These are phyloP conservation scores for Spodoptera frugiperda DNA, from an alignment of 1,140 invertebrate species.

Conservation along the genomic window DNA sequence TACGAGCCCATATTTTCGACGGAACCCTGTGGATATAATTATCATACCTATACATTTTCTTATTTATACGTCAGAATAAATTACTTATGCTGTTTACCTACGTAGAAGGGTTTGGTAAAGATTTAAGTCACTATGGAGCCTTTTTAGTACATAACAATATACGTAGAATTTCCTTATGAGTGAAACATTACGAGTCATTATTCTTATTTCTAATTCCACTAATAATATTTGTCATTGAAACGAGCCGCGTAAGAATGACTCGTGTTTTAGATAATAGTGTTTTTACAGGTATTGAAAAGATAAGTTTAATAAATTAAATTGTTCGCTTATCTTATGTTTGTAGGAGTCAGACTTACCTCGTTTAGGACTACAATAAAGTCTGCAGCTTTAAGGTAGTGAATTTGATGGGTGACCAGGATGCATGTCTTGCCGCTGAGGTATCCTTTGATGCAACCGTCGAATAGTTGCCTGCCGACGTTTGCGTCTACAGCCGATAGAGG, in stretches of 20 bases:
- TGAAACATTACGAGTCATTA: too few species aligned
- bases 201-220: not conserved
- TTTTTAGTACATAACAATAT: too few species aligned
- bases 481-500: slow-evolving; percentile 93
- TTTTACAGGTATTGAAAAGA: slow-evolving; percentile 28
- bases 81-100: too few species aligned
- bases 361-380: slow-evolving; percentile 92
- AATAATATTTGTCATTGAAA: not conserved
- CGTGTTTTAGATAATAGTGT: slow-evolving; percentile 2
- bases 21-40: slow-evolving; percentile 76
- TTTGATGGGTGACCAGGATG: slow-evolving; percentile 94
- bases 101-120: too few species aligned
- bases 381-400: slow-evolving; percentile 92
- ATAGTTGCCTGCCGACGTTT: slow-evolving; percentile 92
- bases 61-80: too few species aligned
- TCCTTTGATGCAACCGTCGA: slow-evolving; percentile 90
- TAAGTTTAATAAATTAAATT: slow-evolving; percentile 16
- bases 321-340: slow-evolving; percentile 24
- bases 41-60: not conserved
- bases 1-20: slow-evolving; percentile 86
- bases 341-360: slow-evolving; percentile 84
- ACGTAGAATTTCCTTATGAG: too few species aligned
- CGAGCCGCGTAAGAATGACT: not conserved
- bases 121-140: too few species aligned
- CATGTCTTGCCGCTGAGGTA: slow-evolving; percentile 90